Base-by-base conservation (phyloP, 2,797 vertebrate species). In the Eurystomus glaucurus region DNA sequence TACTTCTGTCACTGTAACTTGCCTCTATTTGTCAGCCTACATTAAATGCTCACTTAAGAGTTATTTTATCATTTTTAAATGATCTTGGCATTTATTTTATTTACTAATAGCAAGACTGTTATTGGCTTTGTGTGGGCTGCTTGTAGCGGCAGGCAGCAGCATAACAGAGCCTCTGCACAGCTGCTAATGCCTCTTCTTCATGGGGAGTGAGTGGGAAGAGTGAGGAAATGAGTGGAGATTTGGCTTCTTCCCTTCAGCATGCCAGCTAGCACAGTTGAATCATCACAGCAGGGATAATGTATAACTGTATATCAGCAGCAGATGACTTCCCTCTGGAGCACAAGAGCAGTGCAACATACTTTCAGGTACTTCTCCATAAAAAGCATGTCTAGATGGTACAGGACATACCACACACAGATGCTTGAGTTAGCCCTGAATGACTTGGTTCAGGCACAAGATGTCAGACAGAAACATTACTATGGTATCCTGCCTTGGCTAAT, bases 231-330 rank as follows among this genome's bases (percentile, higher is more conserved):
- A 92, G 70, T 84, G 60, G 80, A 96, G 72, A 76, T 94, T 91
- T 80, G 83, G 62, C 88, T 94, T 92, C 88, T 93, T 96, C 64
- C 60, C 68, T 90, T 94, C 0, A 0, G 43, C 6, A 0, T 86
- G 54, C 65, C 90, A 95, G 85, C 82, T 94, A 96, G 75, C 77
- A 79, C 20, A 43, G 75, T 1, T 96, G 94, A 97, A 91, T 96
- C 93, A 93, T 95, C 96, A 85, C 80, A 96, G 80, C 68, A 77
- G 94, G 93, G 80, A 88, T 95, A 95, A 94, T 29, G 37, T 62
- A 10, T 68, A 85, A 76, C 58, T 55, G 20, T 62, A 2, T 61
- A 85, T 66, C 77, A 96, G 93, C 77, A 85, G 54, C 77, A 95
- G 77, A 93, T 89, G 88, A 92, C 88, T 97, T 86, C 37, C 17